Evolutionary conservation across 2,113 vertebrate species (phyloP), one percentile per base, ranked within the genome.

Genomic region (Salvelinus sp.): DNA sequence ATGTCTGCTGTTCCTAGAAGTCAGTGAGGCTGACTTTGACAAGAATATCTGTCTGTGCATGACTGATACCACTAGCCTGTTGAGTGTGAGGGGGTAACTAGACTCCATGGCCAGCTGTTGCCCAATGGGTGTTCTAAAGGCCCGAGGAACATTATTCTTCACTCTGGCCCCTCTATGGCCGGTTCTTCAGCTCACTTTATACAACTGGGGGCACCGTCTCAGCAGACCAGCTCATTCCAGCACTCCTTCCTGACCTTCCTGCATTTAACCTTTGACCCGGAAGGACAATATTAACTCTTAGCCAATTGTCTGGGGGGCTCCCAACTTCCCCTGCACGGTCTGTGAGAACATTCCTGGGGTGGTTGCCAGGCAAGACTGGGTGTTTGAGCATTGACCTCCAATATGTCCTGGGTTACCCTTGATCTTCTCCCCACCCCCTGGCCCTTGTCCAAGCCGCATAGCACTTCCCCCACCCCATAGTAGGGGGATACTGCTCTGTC

Each of bases 211-310:
- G 25, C 66, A 68, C 30, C 6, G 28, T 7, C 66, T 38, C 30
- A 27, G 28, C 28, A 16, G 16, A 23, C 69, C 69, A 18, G 12
- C 69, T 50, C 69, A 70, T 86, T 85, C 73, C 81, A 80, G 76
- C 79, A 79, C 65, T 87, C 86, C 85, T 87, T 86, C 73, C 76
- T 91, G 89, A 89, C 90, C 88, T 87, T 54, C 74, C 87, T 83
- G 88, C 89, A 90, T 91, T 91, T 91, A 91, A 90, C 89, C 89
- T 84, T 74, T 86, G 89, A 87, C 90, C 87, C 68, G 44, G 80
- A 90, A 88, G 88, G 89, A 86, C 90, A 91, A 91, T 90, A 91
- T 91, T 89, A 92, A 92, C 90, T 92, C 89, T 89, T 88, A 80
- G 83, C 81, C 86, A 86, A 91, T 92, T 91, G 90, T 91, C 88